Percentiles rank a stretch among this genome's conserved stretches.
Evolutionary conservation across 2,113 vertebrate species (phyloP).

Genomic region (Eublepharis macularius): DNA sequence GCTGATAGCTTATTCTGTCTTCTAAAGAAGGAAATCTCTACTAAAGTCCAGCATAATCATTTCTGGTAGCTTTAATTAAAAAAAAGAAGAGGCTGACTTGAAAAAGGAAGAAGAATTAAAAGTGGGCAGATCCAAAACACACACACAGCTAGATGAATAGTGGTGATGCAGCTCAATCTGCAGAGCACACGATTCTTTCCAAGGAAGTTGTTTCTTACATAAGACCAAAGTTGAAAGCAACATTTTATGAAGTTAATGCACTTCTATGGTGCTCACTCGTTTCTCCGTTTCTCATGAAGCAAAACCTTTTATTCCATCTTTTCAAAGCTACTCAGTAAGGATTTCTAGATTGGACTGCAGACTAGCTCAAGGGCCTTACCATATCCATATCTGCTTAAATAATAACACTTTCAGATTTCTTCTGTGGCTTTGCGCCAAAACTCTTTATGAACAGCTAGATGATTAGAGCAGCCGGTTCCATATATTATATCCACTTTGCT

Average conservation of each 20-base stretch:
- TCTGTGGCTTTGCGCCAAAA: not conserved
- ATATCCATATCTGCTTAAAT: not conserved
- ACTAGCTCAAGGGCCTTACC: not conserved
- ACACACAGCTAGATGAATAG: slow-evolving; percentile 52
- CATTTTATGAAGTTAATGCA: slow-evolving; percentile 53
- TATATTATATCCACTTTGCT: not conserved
- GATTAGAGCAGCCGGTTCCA: not conserved
- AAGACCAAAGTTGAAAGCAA: slow-evolving; percentile 35
- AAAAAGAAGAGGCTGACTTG: slow-evolving; percentile 61
- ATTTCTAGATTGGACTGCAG: not conserved
- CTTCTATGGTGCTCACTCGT: slow-evolving; percentile 2
- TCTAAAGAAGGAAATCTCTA: slow-evolving; percentile 37
- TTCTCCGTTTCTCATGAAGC: not conserved
- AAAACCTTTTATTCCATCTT: not conserved
- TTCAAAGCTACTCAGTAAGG: not conserved
- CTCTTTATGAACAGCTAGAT: not conserved
- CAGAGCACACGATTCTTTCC: slow-evolving; percentile 45
- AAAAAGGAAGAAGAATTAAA: slow-evolving; percentile 60
- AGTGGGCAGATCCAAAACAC: slow-evolving; percentile 51
- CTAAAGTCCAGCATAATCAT: slow-evolving; percentile 42
- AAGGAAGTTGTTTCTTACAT: slow-evolving; percentile 53
- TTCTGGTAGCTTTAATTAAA: slow-evolving; percentile 61
- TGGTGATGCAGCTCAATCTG: slow-evolving; percentile 57
- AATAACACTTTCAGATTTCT: not conserved
- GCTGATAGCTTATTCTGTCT: slow-evolving; percentile 35